Conservation (phyloP, 2,797 vertebrate genomes). For the Catostomus latipinnis region DNA sequence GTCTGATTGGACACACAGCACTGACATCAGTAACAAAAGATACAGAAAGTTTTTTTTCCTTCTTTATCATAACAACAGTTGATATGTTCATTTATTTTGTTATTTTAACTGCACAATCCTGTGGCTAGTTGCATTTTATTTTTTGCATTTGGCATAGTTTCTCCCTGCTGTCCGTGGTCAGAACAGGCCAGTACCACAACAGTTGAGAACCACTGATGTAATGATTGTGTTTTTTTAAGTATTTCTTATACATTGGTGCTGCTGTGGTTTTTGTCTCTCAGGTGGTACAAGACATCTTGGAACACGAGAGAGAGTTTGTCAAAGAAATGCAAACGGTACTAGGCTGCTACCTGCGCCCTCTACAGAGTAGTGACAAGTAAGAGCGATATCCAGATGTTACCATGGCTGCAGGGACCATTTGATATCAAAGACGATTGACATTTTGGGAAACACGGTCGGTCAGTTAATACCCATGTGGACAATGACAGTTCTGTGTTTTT, state of each 20-base stretch:
- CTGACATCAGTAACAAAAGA: too few species aligned
- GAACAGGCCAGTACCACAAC: too few species aligned
- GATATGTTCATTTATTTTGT: too few species aligned
- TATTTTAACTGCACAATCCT: too few species aligned
- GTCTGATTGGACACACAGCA: too few species aligned
- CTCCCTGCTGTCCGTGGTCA: too few species aligned
- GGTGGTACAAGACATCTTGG: slow-evolving; percentile 97
- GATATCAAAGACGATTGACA: not conserved
- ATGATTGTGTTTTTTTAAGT: too few species aligned
- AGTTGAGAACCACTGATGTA: too few species aligned
- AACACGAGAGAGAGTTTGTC: slow-evolving; percentile 94
- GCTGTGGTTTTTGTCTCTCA: slow-evolving; percentile 64
- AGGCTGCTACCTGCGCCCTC: slow-evolving; percentile 88
- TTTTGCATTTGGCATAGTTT: too few species aligned
- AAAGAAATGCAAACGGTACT: slow-evolving; percentile 93
- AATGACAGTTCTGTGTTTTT: slow-evolving; percentile 18
- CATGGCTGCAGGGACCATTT: slow-evolving; percentile 9
- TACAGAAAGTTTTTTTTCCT: too few species aligned
- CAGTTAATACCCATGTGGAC: slow-evolving; percentile 9
- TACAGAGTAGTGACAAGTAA: slow-evolving; percentile 96
- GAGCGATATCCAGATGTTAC: slow-evolving; percentile 49
- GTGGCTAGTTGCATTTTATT: too few species aligned
- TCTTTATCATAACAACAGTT: too few species aligned
- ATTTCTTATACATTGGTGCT: not conserved
- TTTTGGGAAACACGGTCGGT: slow-evolving; percentile 20